A percentile compares a stretch with the other conserved stretches of the same genome.
Evolutionary conservation across 2,888 invertebrate genomes (phyloP).

Genomic region (Troides helena): DNA sequence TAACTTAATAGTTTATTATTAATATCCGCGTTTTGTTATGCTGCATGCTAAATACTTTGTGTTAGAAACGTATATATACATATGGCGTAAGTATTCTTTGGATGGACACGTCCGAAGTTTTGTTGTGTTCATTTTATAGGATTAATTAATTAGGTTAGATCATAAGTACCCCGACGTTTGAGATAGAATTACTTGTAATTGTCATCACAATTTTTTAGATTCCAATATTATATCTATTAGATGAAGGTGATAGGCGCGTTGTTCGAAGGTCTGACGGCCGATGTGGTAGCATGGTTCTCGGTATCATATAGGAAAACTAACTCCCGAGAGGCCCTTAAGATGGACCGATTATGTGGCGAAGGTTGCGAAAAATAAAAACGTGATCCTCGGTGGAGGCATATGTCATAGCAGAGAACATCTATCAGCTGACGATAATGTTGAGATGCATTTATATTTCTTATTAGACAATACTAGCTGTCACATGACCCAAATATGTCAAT

Average conservation of each 20-base stretch:
- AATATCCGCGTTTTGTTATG: neutral
- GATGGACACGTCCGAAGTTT: constrained; percentile 57
- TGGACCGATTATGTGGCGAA: too few species aligned
- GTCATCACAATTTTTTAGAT: constrained; percentile 12
- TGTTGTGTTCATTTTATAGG: constrained; percentile 69
- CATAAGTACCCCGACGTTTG: constrained; percentile 1
- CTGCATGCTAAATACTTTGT: neutral
- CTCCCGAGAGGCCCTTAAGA: too few species aligned
- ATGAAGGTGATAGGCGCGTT: neutral
- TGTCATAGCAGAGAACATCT: too few species aligned
- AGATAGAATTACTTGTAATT: constrained; percentile 7
- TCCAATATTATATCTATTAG: neutral
- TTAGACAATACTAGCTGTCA: too few species aligned
- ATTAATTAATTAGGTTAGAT: constrained; percentile 5
- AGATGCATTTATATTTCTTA: too few species aligned
- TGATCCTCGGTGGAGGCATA: too few species aligned
- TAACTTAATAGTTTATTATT: constrained; percentile 44
- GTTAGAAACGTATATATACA: constrained; percentile 29
- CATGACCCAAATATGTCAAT: too few species aligned
- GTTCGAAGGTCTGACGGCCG: too few species aligned
- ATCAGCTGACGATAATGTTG: too few species aligned
- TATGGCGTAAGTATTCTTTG: constrained; percentile 47
- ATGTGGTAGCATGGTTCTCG: too few species aligned
- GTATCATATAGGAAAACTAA: neutral
- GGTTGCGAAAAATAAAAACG: too few species aligned